Evolutionary conservation across 2,797 vertebrate species (phyloP), one percentile per base, ranked within the genome.

Genomic region (Urosaurus nigricauda): DNA sequence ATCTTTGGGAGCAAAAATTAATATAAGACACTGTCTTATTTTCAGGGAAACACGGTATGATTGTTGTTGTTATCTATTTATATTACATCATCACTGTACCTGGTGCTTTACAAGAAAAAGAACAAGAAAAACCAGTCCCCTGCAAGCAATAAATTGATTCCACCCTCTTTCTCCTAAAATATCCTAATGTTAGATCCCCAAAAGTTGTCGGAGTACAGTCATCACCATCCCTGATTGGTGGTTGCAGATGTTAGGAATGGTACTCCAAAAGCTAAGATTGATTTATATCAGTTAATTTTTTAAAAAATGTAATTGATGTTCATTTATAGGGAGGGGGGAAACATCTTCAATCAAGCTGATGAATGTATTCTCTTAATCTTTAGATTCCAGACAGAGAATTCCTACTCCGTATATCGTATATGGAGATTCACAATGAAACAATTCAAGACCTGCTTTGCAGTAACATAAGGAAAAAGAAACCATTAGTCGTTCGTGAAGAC

Each of bases 361-460:
- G 29, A n/a, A 86, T 65, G 12, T 19, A 32, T 0, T 8, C 53
- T 88, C 9, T 53, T 91, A 79, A 80, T 88, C 82, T 51, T 84
- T 91, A 99, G 99, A 97, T 96, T 96, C 98, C 98, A 11, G 97
- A 98, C 17, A 98, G 99, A 90, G 98, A 99, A 94, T 99, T 99
- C 93, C 97, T 99, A 29, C 96, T 99, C 63, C 96, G 99, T 2
- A 98, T 99, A 82, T 99, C 98, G 14, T 99, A 99, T 89, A 98
- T 99, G 98, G 99, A 99, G 91, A 99, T 99, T 94, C 99, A 99
- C 94, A 99, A 99, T 24, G 99, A 99, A 93, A 99, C 98, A 0
- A 98, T 99, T 77, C 98, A 97, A 0, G 99, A 99, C 90, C 95
- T 99, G 90, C 97, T 99, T 8, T 98, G 98, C 56, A 98, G 98